These are phyloP conservation scores for Babylonia areolata DNA, from an alignment of 1,140 invertebrate species.

Conservation along the genomic window DNA sequence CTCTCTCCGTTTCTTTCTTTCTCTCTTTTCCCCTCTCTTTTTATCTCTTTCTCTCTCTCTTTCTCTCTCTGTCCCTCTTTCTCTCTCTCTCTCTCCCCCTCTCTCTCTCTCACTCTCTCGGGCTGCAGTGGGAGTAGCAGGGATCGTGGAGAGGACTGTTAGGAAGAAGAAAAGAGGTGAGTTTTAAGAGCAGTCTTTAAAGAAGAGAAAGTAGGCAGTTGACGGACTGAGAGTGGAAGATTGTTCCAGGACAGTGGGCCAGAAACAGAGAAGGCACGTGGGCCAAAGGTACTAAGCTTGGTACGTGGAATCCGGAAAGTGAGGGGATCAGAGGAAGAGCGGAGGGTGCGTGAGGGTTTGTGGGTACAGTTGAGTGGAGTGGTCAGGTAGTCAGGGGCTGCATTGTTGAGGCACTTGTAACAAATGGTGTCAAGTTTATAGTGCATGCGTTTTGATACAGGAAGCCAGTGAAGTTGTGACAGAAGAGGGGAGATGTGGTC, in stretches of 20 bases:
- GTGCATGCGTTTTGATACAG: no score
- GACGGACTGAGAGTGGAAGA: background rate
- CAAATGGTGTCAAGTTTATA: no score
- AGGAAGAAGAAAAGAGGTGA: background rate
- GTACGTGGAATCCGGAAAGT: background rate
- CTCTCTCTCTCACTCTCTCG: no score
- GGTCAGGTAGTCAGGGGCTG: no score
- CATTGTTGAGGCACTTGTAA: no score
- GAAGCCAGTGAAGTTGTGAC: background rate
- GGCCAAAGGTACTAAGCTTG: background rate
- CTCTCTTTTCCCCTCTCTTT: no score
- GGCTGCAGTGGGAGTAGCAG: no score
- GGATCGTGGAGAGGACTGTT: no score
- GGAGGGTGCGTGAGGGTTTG: background rate
- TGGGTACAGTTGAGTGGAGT: background rate
- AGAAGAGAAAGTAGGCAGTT: background rate
- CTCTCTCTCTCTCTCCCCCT: no score
- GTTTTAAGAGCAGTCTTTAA: background rate
- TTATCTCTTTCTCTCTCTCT: no score
- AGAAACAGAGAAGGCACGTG: slow-evolving; percentile 1
- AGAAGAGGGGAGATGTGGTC: background rate
- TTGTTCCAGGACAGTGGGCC: background rate
- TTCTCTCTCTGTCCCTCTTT: no score
- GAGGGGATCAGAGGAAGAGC: background rate
- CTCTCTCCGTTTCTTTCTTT: no score